Conservation (phyloP, 2,888 invertebrate genomes). For the Sphinx pinastri region DNA sequence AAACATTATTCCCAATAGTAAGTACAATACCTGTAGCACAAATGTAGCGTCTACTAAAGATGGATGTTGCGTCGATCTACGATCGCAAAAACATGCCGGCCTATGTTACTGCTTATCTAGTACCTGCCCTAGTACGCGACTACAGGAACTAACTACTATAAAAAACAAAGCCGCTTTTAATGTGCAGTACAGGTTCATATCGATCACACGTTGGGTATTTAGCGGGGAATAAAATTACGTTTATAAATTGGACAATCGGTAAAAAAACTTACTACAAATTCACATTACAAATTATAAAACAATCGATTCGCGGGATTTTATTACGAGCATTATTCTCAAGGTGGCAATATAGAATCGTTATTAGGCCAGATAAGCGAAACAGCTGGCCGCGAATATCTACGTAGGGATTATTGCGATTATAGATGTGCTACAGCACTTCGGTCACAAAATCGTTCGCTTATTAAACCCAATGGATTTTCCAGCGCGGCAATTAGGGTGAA, state of each 20-base stretch:
- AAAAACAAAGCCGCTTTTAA: too few species aligned
- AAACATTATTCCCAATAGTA: too few species aligned
- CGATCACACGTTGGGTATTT: neutral
- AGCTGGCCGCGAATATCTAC: conserved; percentile 44
- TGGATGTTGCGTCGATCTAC: too few species aligned
- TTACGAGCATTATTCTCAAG: conserved; percentile 46
- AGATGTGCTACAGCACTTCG: conserved; percentile 36
- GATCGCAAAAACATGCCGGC: too few species aligned
- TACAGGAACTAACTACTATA: too few species aligned
- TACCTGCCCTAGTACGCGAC: too few species aligned
- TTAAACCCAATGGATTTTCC: conserved; percentile 37
- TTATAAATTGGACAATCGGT: too few species aligned
- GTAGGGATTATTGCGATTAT: conserved; percentile 48
- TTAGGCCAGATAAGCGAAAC: conserved; percentile 48
- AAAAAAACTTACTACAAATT: too few species aligned
- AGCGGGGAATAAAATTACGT: too few species aligned
- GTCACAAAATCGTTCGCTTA: conserved; percentile 36
- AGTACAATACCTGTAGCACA: too few species aligned
- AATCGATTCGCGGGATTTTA: conserved; percentile 38
- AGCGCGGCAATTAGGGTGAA: conserved; percentile 41
- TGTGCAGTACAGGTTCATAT: neutral
- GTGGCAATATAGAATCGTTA: conserved; percentile 45
- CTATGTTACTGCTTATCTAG: too few species aligned
- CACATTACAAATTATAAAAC: conserved; percentile 15
- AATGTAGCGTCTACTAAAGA: too few species aligned